Conservation (phyloP, 2,888 invertebrate genomes). For the Dromius quadrimaculatus region DNA sequence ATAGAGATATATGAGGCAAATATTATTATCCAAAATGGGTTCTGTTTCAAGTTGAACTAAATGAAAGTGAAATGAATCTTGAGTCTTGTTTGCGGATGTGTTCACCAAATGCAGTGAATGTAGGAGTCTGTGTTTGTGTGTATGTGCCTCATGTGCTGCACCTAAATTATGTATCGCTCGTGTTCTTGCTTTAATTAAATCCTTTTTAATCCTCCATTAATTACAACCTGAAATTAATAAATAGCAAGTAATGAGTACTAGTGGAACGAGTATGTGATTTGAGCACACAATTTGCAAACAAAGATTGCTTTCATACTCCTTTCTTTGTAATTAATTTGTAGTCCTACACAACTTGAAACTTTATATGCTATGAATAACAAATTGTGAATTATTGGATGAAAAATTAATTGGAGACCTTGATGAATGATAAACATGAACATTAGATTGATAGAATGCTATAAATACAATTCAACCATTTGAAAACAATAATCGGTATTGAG, state of each 20-base stretch:
- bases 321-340: constrained; percentile 28
- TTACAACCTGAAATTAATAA: constrained; percentile 44
- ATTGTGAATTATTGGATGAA: constrained; percentile 8
- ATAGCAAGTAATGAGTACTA: constrained; percentile 31
- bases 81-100: neutral
- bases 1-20: too few species aligned
- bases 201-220: constrained; percentile 46
- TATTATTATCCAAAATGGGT: too few species aligned
- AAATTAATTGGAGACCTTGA: constrained; percentile 4
- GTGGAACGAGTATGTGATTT: constrained; percentile 29
- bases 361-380: constrained; percentile 6
- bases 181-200: constrained; percentile 46
- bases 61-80: constrained; percentile 40
- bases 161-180: constrained; percentile 43
- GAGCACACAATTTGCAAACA: constrained; percentile 21
- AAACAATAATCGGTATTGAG: too few species aligned
- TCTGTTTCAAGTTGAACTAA: too few species aligned
- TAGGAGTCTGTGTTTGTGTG: constrained; percentile 9
- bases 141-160: constrained; percentile 38
- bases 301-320: too few species aligned
- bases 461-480: too few species aligned
- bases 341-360: constrained; percentile 14
- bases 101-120: neutral
- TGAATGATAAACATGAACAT: too few species aligned
- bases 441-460: too few species aligned